These are phyloP conservation scores for Epinephelus cyanopodus DNA, from an alignment of 2,113 vertebrate species.

Conservation along the genomic window DNA sequence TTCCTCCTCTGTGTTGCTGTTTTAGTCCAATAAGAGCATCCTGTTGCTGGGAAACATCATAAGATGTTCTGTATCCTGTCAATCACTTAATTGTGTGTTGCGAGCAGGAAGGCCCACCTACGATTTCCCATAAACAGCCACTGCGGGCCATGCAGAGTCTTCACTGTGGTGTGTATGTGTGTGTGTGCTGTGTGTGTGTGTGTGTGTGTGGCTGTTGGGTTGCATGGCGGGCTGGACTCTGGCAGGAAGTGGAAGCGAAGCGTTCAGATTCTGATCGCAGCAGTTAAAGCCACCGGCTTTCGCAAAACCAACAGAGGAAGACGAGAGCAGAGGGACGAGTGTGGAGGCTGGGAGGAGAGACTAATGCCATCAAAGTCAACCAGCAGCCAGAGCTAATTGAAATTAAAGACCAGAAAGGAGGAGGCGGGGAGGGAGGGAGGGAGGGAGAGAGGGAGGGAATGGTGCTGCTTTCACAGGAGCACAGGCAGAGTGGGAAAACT, in stretches of 20 bases:
- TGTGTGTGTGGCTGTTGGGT: conserved; percentile 1
- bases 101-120: neutral
- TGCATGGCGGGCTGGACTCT: neutral
- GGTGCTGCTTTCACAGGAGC: conserved; percentile 32
- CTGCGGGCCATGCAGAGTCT: neutral
- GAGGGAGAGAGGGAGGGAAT: neutral
- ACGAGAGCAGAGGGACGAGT: conserved; percentile 42
- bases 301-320: conserved; percentile 73
- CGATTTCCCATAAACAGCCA: neutral
- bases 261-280: conserved; percentile 57
- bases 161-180: neutral
- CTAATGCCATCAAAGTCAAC: conserved; percentile 74
- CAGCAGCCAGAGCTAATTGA: conserved; percentile 75
- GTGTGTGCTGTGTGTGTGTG: neutral
- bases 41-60: neutral
- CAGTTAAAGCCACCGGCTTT: conserved; percentile 67
- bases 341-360: conserved; percentile 39
- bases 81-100: neutral
- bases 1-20: neutral
- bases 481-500: conserved; percentile 16
- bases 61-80: neutral
- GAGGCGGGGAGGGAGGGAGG: conserved; percentile 21
- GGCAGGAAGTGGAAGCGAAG: conserved; percentile 54
- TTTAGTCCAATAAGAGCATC: neutral
- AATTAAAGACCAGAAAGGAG: conserved; percentile 74